Evolutionary conservation across 1,140 invertebrate species (phyloP).

Genomic region (Cardiocondyla obscurior): DNA sequence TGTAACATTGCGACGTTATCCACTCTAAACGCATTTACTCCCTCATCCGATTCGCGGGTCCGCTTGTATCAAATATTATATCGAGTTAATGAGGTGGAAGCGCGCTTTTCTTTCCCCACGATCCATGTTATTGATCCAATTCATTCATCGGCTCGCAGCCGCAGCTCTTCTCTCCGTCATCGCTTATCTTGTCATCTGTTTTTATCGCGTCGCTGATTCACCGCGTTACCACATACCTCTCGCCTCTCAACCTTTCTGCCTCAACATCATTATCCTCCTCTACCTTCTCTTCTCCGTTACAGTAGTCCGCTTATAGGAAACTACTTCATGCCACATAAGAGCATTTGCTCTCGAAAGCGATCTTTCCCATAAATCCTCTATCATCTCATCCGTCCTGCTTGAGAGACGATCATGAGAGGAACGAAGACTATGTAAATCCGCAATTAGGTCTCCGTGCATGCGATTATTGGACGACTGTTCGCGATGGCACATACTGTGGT

Average conservation of each 20-base stretch:
- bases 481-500: not conserved
- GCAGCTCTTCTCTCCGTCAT: not conserved
- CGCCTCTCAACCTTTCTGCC: not conserved
- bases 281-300: constrained; percentile 23
- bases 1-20: not conserved
- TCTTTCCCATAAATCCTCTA: constrained; percentile 50
- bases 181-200: constrained; percentile 51
- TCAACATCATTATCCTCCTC: constrained; percentile 44
- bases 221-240: constrained; percentile 29
- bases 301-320: constrained; percentile 57
- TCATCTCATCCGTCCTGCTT: constrained; percentile 21
- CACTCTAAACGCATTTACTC: not conserved
- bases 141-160: constrained; percentile 4
- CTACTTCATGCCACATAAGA: constrained; percentile 48
- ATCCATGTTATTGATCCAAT: constrained; percentile 45
- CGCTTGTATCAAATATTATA: constrained; percentile 26
- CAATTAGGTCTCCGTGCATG: constrained; percentile 2
- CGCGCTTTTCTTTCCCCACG: not conserved
- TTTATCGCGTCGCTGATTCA: constrained; percentile 48
- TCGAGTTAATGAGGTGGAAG: constrained; percentile 27
- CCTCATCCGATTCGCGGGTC: not conserved
- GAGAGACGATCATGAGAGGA: constrained; percentile 5
- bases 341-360: constrained; percentile 49
- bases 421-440: not conserved
- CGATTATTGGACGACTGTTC: not conserved